Base-by-base conservation (phyloP, 2,113 vertebrate genomes). In the Cariama cristata region DNA sequence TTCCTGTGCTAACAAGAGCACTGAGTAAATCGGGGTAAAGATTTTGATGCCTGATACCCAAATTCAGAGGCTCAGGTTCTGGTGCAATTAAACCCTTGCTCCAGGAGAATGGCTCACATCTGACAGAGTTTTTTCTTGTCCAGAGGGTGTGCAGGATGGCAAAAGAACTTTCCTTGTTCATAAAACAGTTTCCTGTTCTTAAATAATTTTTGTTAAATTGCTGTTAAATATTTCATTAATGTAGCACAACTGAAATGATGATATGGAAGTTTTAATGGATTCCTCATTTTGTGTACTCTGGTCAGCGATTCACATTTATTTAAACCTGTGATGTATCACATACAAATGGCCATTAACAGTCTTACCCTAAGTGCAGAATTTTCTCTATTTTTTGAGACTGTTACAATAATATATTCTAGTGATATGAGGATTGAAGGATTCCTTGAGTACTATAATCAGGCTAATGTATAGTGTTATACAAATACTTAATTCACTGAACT, bases 81-180 rank as follows among this genome's bases (percentile, higher is more conserved):
- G 44, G 3, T n/a, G 4, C 5, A 49, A n/a, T 38, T 19, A 62
- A 79, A 63, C 33, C 40, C 20, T 86, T 72, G 2, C 40, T 64
- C 33, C 9, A 5, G 27, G 12, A 94, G 45, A 55, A 72, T 0
- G 1, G 9, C 11, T 95, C 4, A 28, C 10, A 40, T 71, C 30
- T 79, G 47, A 38, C 7, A 92, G 63, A 73, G 7, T 9, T 88
- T 68, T 22, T n/a, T 47, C 28, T 59, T 42, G 17, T 8, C 14
- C 19, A 5, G 5, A 1, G 2, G 3, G 2, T 27, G 18, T 2
- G 0, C 16, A 73, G 68, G n/a, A 60, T n/a, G 16, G 11, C 33
- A 73, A 69, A 76, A 60, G 3, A 53, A 30, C 7, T 84, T 72
- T 15, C 17, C 5, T 53, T 62, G 11, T 27, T 63, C 33, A 32